Evolutionary conservation across 2,113 vertebrate species (phyloP).

Genomic region (Strix aluco): DNA sequence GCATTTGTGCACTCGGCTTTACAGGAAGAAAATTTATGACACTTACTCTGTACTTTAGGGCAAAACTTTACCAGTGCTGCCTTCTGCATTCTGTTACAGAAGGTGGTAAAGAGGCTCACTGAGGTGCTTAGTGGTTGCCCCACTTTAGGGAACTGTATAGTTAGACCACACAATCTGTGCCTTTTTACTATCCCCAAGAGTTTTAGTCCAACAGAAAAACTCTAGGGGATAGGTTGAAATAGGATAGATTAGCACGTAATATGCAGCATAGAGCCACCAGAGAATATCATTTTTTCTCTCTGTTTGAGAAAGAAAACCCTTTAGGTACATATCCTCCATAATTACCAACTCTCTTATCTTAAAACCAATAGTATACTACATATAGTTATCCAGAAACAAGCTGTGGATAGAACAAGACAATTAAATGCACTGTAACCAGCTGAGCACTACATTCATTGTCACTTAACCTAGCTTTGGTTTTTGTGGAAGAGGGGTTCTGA

Average conservation of each 20-base stretch:
- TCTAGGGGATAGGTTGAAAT: neutral
- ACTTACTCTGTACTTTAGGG: neutral
- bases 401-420: neutral
- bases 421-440: neutral
- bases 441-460: neutral
- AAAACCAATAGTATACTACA: neutral
- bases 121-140: neutral
- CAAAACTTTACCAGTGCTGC: rapidly evolving
- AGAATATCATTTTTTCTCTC: neutral
- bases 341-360: neutral
- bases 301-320: neutral
- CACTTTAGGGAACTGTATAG: neutral
- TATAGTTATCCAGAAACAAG: neutral
- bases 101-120: neutral
- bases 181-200: neutral
- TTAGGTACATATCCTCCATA: neutral
- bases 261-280: neutral
- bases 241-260: neutral
- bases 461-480: neutral
- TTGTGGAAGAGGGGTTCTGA: neutral
- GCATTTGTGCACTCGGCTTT: neutral
- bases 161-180: neutral
- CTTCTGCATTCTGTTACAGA: neutral
- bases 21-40: neutral
- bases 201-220: neutral